Conservation (phyloP, 2,113 vertebrate genomes). For the Sceloporus tristichus region DNA sequence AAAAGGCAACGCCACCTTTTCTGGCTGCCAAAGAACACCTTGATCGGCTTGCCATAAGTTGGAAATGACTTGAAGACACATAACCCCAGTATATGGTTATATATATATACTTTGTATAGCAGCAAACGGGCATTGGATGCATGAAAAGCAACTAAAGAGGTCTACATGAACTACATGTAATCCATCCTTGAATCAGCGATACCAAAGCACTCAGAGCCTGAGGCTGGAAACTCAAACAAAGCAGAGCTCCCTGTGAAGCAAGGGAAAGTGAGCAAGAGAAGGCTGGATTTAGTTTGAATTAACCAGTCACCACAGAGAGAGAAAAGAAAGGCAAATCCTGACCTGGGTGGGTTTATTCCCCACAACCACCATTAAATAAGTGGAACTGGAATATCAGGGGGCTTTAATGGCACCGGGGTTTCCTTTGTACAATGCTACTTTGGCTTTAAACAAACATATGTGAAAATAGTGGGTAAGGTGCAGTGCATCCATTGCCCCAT, state of each 20-base stretch:
- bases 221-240: neutral
- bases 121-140: too few relatives aligned
- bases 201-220: neutral
- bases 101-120: too few relatives aligned
- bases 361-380: too few relatives aligned
- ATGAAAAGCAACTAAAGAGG: too few relatives aligned
- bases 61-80: neutral
- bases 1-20: too few relatives aligned
- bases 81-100: too few relatives aligned
- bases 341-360: neutral
- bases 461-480: neutral
- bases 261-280: too few relatives aligned
- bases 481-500: too few relatives aligned
- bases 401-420: neutral
- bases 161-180: too few relatives aligned
- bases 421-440: neutral
- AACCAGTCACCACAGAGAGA: neutral
- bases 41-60: neutral
- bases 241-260: neutral
- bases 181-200: neutral
- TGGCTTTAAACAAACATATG: neutral
- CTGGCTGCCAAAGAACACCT: neutral
- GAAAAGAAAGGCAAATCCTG: neutral
- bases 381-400: neutral
- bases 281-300: neutral